A percentile compares a stretch with the other conserved stretches of the same genome.
phyloP scores from a whole-genome alignment of 2,797 vertebrate genomes.

The Lates japonicus region DNA sequence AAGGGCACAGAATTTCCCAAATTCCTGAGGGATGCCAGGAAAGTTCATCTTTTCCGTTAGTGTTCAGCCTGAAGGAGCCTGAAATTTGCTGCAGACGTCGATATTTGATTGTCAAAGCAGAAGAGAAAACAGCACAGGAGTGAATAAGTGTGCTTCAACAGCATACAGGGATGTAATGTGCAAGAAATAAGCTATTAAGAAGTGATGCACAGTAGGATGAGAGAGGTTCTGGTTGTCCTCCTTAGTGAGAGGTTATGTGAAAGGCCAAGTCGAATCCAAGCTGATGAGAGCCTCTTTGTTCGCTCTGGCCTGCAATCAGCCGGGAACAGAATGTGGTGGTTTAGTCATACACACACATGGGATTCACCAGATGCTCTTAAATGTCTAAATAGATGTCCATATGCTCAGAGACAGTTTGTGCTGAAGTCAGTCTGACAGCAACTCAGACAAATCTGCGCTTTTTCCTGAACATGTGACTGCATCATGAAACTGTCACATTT shows the following conservation, averaged over 20 bases:
- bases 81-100: neutral
- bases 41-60: neutral
- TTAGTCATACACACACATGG: slow-evolving; percentile 34
- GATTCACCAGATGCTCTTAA: slow-evolving; percentile 42
- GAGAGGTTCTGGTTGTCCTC: neutral
- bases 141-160: neutral
- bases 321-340: slow-evolving; percentile 15
- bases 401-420: neutral
- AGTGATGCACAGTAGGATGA: slow-evolving; percentile 8
- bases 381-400: slow-evolving; percentile 40
- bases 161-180: slow-evolving; percentile 8
- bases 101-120: slow-evolving; percentile 1
- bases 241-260: slow-evolving; percentile 14
- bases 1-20: neutral
- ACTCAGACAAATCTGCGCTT: slow-evolving; percentile 22
- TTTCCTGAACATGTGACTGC: neutral
- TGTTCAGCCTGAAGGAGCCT: neutral
- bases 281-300: slow-evolving; percentile 43
- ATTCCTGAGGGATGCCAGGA: neutral
- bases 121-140: neutral
- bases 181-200: slow-evolving; percentile 3
- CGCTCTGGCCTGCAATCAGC: slow-evolving; percentile 15
- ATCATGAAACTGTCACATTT: neutral
- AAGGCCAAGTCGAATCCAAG: slow-evolving; percentile 25
- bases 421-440: slow-evolving; percentile 34